Evolutionary conservation across 2,797 vertebrate genomes (phyloP), one percentile per base, ranked within the genome.

Genomic region (Mastacembelus armatus): DNA sequence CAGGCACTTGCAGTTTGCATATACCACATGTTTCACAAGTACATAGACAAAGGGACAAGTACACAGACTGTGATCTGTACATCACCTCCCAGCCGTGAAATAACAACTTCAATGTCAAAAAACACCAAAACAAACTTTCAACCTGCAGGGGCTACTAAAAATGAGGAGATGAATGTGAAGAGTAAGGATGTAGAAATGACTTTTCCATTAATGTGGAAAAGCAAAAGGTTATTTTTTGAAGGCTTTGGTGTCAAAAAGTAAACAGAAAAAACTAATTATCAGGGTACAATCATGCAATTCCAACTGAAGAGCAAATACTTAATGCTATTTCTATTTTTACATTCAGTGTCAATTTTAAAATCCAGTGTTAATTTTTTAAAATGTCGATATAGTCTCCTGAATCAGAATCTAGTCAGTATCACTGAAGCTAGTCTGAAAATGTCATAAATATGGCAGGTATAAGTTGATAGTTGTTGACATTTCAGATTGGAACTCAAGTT

Each of bases 81-180:
- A 42, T 59, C 43, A 26, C 76, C 62, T 51, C 48, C 30, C 66
- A 72, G 24, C 42, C 24, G 7, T 60, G 22, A 68, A 81, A 81
- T 71, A 50, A 83, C 67, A 67, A 60, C 30, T 77, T 66, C 57
- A 84, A 72, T 80, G 82, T 83, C 49, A 78, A 81, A 78, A 76
- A 76, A 80, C 68, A 66, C 35, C 65, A 77, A 65, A 77, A 40
- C 1, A 0, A 51, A 43, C 24, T 52, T 77, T 78, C 39, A 18
- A 19, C 48, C 58, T 49, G 26, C 18, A 59, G 69, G 52, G 47
- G 7, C 21, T 35, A 27, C 66, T 48, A 1, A 44, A 30, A 57
- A 27, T 5, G 8, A 12, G 47, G 27, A 65, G 21, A 38, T 14
- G 30, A 30, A 71, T 10, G 11, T 22, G 16, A 63, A 38, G 27